Percentiles rank a stretch among this genome's conserved stretches.
These are phyloP conservation scores for Leptopilina drosophilae DNA, from an alignment of 2,888 invertebrate genomes.

Conservation along the genomic window DNA sequence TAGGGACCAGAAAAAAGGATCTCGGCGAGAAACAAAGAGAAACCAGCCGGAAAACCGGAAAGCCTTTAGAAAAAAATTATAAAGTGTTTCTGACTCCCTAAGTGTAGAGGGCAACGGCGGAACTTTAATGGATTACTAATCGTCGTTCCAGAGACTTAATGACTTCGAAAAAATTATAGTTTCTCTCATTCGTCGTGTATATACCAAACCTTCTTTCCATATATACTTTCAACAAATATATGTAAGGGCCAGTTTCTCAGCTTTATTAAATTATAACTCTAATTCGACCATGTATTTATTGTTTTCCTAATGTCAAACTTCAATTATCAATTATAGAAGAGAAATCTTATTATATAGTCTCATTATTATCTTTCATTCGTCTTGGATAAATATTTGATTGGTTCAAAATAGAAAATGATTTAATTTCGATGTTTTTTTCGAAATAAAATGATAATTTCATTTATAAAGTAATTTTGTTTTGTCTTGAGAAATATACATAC, in stretches of 20 bases:
- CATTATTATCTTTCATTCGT: too few relatives aligned
- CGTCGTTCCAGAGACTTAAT: conserved; percentile 21
- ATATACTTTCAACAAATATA: too few relatives aligned
- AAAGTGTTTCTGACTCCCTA: conserved; percentile 41
- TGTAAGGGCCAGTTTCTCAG: neutral
- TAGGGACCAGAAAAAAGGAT: conserved; percentile 8
- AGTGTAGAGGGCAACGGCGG: conserved; percentile 26
- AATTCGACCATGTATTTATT: neutral
- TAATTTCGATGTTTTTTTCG: neutral
- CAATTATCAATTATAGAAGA: neutral
- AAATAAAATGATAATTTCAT: neutral
- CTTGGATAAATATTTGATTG: neutral
- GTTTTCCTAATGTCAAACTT: neutral
- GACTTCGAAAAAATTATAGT: conserved; percentile 33
- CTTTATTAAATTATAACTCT: neutral
- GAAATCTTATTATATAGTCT: too few relatives aligned
- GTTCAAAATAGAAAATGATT: neutral
- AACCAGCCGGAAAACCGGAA: conserved; percentile 57
- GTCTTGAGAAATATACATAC: conserved; percentile 8
- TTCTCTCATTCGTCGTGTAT: neutral
- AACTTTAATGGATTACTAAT: conserved; percentile 40
- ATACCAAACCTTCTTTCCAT: neutral
- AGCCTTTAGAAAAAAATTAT: conserved; percentile 56
- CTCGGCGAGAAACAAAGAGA: conserved; percentile 49
- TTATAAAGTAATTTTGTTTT: conserved; percentile 19